Evolutionary conservation across 2,113 vertebrate genomes (phyloP).

Genomic region (Pampusana beccarii): DNA sequence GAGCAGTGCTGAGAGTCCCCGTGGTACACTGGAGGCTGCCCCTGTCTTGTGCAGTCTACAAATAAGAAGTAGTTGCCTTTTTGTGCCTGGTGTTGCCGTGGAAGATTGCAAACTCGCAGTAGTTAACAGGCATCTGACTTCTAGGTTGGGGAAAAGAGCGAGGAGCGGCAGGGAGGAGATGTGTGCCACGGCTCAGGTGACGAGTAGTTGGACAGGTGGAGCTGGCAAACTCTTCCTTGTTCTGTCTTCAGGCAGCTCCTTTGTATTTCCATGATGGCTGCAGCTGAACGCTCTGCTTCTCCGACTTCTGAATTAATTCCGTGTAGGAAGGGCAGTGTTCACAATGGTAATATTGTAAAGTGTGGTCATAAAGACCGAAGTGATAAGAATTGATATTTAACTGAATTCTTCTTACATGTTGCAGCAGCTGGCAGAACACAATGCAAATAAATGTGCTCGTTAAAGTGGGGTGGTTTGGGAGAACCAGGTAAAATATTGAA

Average conservation of each 20-base stretch:
- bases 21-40: not conserved
- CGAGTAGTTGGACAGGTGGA: not conserved
- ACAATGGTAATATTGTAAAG: not conserved
- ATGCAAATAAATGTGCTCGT: not conserved
- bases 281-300: not conserved
- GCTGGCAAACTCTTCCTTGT: not conserved
- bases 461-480: not conserved
- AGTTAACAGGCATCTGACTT: not conserved
- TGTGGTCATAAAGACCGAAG: not conserved
- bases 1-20: not conserved
- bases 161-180: not conserved
- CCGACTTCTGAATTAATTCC: not conserved
- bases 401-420: not conserved
- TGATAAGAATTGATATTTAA: not conserved
- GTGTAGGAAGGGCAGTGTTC: not conserved
- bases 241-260: not conserved
- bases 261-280: not conserved
- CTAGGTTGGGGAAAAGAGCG: not conserved
- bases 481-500: not conserved
- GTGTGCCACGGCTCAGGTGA: not conserved
- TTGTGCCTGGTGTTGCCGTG: not conserved
- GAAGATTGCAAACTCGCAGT: not conserved
- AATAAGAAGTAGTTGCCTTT: not conserved
- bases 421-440: constrained; percentile 11
- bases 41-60: not conserved